Conservation (phyloP, 2,797 vertebrate species). For the Pipistrellus nathusii region DNA sequence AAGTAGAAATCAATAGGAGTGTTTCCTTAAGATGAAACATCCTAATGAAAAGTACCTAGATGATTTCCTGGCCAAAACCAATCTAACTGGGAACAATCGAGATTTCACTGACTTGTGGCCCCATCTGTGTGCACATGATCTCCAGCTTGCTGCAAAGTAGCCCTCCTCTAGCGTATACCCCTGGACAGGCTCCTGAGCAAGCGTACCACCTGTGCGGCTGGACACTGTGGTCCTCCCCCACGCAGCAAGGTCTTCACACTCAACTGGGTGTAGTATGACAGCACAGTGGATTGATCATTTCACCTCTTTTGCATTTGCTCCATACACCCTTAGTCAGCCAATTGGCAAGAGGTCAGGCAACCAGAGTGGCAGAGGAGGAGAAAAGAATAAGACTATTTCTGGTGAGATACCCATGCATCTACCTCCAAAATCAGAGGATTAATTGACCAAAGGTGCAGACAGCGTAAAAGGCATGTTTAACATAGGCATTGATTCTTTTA, state of each 20-base stretch:
- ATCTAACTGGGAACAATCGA: background rate
- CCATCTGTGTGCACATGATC: background rate
- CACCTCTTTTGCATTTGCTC: background rate
- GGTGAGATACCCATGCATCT: background rate
- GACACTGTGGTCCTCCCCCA: background rate
- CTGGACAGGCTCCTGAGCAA: background rate
- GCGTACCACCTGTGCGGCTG: no score
- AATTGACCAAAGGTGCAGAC: background rate
- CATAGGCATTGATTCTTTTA: background rate
- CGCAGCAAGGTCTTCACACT: background rate
- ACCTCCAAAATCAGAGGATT: background rate
- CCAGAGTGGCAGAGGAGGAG: background rate
- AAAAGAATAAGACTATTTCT: background rate
- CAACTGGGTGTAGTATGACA: background rate
- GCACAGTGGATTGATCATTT: background rate
- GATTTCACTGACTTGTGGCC: background rate
- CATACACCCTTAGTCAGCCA: background rate
- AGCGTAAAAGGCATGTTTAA: background rate
- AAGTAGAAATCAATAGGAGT: background rate
- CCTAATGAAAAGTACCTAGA: constrained; percentile 3
- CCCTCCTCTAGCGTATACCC: background rate
- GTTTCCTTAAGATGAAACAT: background rate
- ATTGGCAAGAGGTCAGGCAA: background rate
- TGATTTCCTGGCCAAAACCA: constrained; percentile 30
- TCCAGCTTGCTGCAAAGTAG: background rate